Evolutionary conservation across 2,888 invertebrate species (phyloP), one percentile per base, ranked within the genome.

Genomic region (Lottia scabra): DNA sequence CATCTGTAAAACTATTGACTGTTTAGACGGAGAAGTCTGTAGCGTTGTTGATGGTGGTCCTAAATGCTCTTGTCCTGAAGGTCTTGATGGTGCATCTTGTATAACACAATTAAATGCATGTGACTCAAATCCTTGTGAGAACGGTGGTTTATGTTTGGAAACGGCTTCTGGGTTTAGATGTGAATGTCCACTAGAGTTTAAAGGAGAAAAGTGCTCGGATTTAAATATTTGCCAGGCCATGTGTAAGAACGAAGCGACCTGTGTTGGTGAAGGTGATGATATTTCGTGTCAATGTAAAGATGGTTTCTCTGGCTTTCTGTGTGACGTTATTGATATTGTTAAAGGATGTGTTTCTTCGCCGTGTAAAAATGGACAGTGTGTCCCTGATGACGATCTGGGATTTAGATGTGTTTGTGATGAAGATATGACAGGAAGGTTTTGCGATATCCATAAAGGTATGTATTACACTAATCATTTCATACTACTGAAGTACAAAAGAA

Each of bases 91-190:
- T 13, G 16, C 26, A 38, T 64, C 15, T 2, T 73, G 73, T 43
- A 43, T n/a, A 6, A 45, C 70, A 19, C 45, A 16, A 13, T 73
- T 38, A 10, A 38, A 38, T 38, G 5, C 38, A 19, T 70, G 69
- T 70, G 69, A 64, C 46, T 70, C 44, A 30, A 30, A 45, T 23
- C 69, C 69, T 0, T 76, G 75, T 65, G 13, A 73, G 38, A 71
- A 76, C 68, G 73, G 71, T 16, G 75, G 75, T 0, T 63, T 23
- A 8, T 76, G 75, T n/a, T 56, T 30, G n/a, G 19, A 46, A 43
- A 62, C 64, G 8, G 16, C 56, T 1, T 19, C 56, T 10, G 23
- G 23, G 2, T 56, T 43, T 65, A 63, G 12, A 13, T 76, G 76
- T 48, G 43, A 30, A 19, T 74, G 74, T 43, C 26, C 67, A 16